Conservation (phyloP, 2,113 vertebrate species). For the Vulpes ferrilata region DNA sequence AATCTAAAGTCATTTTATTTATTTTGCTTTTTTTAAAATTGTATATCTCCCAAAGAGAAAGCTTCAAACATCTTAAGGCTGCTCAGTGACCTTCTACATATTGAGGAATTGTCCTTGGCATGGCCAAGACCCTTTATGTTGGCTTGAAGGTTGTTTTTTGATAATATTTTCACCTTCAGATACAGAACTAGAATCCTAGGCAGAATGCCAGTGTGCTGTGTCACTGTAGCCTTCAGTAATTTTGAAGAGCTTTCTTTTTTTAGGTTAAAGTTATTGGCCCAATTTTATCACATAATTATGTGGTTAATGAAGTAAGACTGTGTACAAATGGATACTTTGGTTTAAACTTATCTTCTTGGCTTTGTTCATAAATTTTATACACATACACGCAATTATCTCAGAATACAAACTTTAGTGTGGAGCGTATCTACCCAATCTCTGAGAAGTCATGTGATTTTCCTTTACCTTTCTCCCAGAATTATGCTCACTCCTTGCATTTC, state of each 20-base stretch:
- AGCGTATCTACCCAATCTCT: background rate
- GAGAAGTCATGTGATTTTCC: background rate
- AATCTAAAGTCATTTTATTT: background rate
- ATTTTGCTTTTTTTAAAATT: background rate
- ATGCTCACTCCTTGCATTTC: background rate
- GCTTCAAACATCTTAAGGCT: background rate
- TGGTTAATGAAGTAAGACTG: slow-evolving; percentile 8
- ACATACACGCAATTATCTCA: background rate
- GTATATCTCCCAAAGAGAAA: background rate
- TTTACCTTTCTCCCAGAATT: background rate
- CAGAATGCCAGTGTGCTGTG: background rate
- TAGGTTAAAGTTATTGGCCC: background rate
- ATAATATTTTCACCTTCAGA: background rate
- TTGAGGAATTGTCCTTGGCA: background rate
- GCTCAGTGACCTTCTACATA: background rate
- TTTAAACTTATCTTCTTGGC: background rate
- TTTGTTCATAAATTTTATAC: background rate
- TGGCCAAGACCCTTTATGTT: background rate
- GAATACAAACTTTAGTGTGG: background rate
- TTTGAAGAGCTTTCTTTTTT: background rate
- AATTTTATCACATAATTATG: background rate
- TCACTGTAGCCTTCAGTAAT: background rate
- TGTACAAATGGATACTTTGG: background rate
- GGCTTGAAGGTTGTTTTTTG: background rate
- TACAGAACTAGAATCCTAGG: background rate